These are phyloP conservation scores for Harlomillsia oculata DNA, from an alignment of 1,140 invertebrate genomes.

Conservation along the genomic window DNA sequence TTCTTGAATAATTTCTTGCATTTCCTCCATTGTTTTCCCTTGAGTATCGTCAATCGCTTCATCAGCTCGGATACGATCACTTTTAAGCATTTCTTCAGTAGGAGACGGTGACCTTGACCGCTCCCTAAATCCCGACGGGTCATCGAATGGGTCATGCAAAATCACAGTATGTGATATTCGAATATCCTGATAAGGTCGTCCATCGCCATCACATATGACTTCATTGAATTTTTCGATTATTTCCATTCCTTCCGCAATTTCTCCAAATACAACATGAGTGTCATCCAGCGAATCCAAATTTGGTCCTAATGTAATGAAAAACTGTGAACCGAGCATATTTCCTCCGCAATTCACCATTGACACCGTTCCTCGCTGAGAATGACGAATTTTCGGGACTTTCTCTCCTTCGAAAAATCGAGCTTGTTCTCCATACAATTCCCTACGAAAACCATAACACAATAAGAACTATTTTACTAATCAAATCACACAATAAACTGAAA, in stretches of 20 bases:
- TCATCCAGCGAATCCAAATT: conserved; percentile 85
- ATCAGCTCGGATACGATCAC: conserved; percentile 83
- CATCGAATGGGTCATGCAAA: conserved; percentile 90
- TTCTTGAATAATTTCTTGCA: conserved; percentile 77
- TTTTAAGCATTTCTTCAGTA: conserved; percentile 63
- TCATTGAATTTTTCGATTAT: conserved; percentile 83
- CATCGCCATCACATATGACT: conserved; percentile 79
- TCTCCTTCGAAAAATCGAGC: conserved; percentile 90
- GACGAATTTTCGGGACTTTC: conserved; percentile 79
- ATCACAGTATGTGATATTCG: conserved; percentile 94
- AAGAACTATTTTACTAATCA: not conserved
- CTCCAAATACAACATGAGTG: conserved; percentile 86
- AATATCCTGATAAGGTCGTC: conserved; percentile 91
- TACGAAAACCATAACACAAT: conserved; percentile 37
- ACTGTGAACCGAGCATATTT: conserved; percentile 90
- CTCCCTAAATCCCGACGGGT: conserved; percentile 63
- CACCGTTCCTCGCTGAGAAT: conserved; percentile 71
- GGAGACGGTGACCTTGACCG: conserved; percentile 82
- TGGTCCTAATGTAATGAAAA: conserved; percentile 86
- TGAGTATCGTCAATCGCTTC: conserved; percentile 87
- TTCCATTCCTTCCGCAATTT: conserved; percentile 87
- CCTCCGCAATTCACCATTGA: conserved; percentile 94
- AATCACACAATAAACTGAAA: conserved; percentile 1
- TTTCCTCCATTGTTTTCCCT: conserved; percentile 70
- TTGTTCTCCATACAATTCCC: conserved; percentile 67